phyloP scores from a whole-genome alignment of 1,140 invertebrate species.

The Drosophila insularis region DNA sequence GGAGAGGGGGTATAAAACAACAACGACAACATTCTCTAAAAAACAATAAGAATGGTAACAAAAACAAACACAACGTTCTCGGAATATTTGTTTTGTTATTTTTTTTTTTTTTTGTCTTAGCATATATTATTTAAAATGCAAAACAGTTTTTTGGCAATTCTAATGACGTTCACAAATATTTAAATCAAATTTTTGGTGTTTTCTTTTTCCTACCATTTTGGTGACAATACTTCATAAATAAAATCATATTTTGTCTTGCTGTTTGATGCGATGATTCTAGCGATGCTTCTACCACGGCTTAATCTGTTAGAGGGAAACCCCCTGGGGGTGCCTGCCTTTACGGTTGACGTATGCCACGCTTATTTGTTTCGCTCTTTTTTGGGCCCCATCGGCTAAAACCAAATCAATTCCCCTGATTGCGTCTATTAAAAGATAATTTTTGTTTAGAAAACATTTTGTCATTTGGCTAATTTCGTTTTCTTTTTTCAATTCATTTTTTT shows the following conservation, averaged over 20 bases:
- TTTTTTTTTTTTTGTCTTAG: slow-evolving; percentile 22
- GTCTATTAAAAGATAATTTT: slow-evolving; percentile 56
- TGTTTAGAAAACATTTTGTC: slow-evolving; percentile 33
- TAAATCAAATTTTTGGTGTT: slow-evolving; percentile 6
- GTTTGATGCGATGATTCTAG: neutral
- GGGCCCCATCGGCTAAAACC: slow-evolving; percentile 18
- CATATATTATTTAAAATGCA: slow-evolving; percentile 74
- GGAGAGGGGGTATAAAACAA: neutral
- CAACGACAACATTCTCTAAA: slow-evolving; percentile 57
- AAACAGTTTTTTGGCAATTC: slow-evolving; percentile 52
- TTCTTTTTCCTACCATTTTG: slow-evolving; percentile 37
- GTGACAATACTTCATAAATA: slow-evolving; percentile 50
- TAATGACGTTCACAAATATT: slow-evolving; percentile 53
- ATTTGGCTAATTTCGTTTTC: slow-evolving; percentile 9
- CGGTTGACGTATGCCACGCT: slow-evolving; percentile 55
- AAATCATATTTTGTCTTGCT: neutral
- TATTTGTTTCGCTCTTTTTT: slow-evolving; percentile 18
- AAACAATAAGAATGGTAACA: slow-evolving; percentile 28
- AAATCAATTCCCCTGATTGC: slow-evolving; percentile 38
- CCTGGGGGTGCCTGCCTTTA: slow-evolving; percentile 27
- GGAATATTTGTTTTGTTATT: slow-evolving; percentile 21
- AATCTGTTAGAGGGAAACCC: slow-evolving; percentile 47
- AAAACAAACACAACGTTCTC: slow-evolving; percentile 53
- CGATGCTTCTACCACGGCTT: neutral
- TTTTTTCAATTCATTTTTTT: slow-evolving; percentile 3